Percentiles rank a stretch among this genome's conserved stretches.
Conservation (phyloP, 2,797 vertebrate genomes). For the Smutsia gigantea region DNA sequence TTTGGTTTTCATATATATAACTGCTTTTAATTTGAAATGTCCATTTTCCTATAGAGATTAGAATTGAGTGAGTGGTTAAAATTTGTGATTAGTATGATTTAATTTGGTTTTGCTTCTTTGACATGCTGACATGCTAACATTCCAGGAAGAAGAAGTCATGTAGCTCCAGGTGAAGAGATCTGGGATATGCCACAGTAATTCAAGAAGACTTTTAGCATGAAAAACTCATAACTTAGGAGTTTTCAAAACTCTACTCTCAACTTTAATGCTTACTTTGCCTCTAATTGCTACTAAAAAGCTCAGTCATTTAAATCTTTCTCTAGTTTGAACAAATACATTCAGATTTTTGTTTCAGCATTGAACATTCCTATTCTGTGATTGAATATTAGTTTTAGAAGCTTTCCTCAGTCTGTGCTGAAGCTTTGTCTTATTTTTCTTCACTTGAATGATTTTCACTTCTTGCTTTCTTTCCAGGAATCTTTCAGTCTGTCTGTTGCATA, state of each 20-base stretch:
- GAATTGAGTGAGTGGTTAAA: neutral
- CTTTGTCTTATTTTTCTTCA: conserved; percentile 2
- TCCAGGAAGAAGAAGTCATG: neutral
- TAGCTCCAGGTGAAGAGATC: neutral
- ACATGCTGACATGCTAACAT: neutral
- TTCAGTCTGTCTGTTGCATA: neutral
- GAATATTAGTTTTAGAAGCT: conserved; percentile 37
- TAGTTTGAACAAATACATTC: conserved; percentile 17
- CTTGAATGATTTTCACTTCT: neutral
- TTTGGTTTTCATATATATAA: neutral
- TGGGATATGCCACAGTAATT: neutral
- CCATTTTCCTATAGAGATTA: neutral
- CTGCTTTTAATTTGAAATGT: neutral
- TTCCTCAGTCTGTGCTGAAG: neutral
- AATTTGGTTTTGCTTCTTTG: neutral
- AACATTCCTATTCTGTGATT: conserved; percentile 8
- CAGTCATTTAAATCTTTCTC: neutral
- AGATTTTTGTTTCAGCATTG: conserved; percentile 2
- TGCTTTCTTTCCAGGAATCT: conserved; percentile 19
- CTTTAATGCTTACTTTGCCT: conserved; percentile 1
- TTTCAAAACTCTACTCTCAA: neutral
- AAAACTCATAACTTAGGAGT: neutral
- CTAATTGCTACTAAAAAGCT: neutral
- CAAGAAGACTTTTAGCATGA: neutral
- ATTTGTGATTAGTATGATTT: neutral